Percentiles rank a stretch among this genome's conserved stretches.
phyloP scores from a whole-genome alignment of 2,888 invertebrate genomes.

The Drosophila paramelanica region DNA sequence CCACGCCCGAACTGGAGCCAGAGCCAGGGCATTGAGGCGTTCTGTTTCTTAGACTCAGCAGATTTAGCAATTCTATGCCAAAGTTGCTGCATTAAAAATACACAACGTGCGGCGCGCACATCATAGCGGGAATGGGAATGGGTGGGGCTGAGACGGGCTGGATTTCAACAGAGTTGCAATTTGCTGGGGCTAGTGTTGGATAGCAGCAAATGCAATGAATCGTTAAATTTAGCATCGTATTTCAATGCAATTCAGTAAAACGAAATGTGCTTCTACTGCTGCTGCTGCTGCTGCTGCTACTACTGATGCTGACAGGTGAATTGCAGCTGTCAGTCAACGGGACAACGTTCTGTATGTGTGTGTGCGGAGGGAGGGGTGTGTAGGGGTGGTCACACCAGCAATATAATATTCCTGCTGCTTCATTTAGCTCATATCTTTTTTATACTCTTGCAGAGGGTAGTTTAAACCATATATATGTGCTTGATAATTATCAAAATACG shows the following conservation, averaged over 20 bases:
- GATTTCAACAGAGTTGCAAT: constrained; percentile 72
- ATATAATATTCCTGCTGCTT: constrained; percentile 29
- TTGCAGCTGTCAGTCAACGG: constrained; percentile 74
- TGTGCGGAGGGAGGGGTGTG: neutral
- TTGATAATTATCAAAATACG: neutral
- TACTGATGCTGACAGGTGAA: constrained; percentile 77
- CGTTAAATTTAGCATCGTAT: constrained; percentile 80
- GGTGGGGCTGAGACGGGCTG: constrained; percentile 4
- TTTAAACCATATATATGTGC: neutral
- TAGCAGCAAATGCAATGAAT: constrained; percentile 76
- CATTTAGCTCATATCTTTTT: constrained; percentile 29
- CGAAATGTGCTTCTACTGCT: constrained; percentile 61
- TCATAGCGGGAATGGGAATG: neutral
- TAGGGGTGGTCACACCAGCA: constrained; percentile 1
- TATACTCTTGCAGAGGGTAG: neutral
- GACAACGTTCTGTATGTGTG: constrained; percentile 6
- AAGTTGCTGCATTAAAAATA: constrained; percentile 77
- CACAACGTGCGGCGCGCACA: constrained; percentile 27
- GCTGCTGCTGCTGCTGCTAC: constrained; percentile 51
- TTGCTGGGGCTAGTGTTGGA: constrained; percentile 57
- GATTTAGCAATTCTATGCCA: constrained; percentile 79
- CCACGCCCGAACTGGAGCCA: constrained; percentile 8
- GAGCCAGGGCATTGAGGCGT: constrained; percentile 27
- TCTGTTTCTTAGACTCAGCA: constrained; percentile 74
- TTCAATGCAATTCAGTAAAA: constrained; percentile 75